Evolutionary conservation across 1,140 invertebrate species (phyloP).

Genomic region (Drosophila grimshawi): DNA sequence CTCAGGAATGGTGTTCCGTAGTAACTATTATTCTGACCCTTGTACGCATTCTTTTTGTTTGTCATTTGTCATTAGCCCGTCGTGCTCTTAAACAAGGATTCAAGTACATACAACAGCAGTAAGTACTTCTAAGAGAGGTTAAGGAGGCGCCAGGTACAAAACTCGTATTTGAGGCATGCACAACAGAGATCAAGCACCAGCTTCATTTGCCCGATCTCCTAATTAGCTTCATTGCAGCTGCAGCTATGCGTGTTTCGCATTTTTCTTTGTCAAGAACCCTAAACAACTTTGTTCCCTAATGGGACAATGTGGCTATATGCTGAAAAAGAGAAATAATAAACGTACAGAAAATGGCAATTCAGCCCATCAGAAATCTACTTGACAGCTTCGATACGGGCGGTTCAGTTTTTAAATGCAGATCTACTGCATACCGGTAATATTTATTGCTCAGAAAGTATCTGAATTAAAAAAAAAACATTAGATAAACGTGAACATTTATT

Average conservation of each 20-base stretch:
- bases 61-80: constrained; percentile 22
- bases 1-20: neutral
- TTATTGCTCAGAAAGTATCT: no score
- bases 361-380: no score
- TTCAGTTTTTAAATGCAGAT: no score
- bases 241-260: constrained; percentile 4
- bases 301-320: neutral
- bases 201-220: constrained; percentile 19
- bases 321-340: neutral
- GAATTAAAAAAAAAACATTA: no score
- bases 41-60: constrained; percentile 24
- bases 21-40: constrained; percentile 19
- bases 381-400: no score
- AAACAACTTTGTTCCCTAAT: neutral
- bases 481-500: no score
- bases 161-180: constrained; percentile 8
- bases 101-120: neutral
- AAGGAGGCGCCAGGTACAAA: neutral
- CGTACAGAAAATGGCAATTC: neutral
- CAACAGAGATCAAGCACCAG: constrained; percentile 4
- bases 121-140: neutral
- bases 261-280: neutral
- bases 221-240: constrained; percentile 25
- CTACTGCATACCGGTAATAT: no score
- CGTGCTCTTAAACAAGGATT: constrained; percentile 19